Evolutionary conservation across 2,888 invertebrate genomes (phyloP).

Genomic region (Ophion ventricosus): DNA sequence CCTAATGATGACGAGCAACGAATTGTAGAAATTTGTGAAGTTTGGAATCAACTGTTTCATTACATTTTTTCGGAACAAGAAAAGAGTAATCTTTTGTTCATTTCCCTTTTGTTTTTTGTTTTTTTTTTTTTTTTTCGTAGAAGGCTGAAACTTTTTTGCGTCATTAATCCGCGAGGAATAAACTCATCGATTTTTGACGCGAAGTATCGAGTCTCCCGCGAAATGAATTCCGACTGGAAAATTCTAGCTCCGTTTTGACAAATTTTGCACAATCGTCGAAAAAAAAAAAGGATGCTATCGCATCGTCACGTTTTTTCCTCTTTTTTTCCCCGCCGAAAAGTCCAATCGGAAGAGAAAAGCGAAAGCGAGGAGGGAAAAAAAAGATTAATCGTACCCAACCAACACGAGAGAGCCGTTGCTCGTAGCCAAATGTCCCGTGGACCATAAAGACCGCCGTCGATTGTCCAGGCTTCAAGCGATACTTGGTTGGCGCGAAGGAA

Average conservation of each 20-base stretch:
- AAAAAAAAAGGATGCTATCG: not conserved
- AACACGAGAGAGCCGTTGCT: slow-evolving; percentile 73
- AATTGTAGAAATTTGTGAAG: slow-evolving; percentile 37
- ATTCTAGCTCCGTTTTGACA: not conserved
- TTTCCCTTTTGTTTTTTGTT: slow-evolving; percentile 71
- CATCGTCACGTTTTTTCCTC: not conserved
- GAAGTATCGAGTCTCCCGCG: not conserved
- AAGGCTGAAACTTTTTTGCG: too few species aligned
- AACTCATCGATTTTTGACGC: not conserved
- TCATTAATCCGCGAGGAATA: too few species aligned
- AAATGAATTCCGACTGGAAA: not conserved
- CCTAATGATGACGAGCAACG: slow-evolving; percentile 65
- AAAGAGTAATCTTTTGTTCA: slow-evolving; percentile 67
- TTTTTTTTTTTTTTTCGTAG: not conserved
- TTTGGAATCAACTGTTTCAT: too few species aligned
- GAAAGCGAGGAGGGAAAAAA: slow-evolving; percentile 61
- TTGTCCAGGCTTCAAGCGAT: slow-evolving; percentile 65
- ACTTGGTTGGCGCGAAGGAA: slow-evolving; percentile 15
- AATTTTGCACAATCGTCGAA: not conserved
- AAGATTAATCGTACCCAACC: slow-evolving; percentile 25
- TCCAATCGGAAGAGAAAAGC: not conserved
- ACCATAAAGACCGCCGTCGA: slow-evolving; percentile 78
- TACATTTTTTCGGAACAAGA: too few species aligned
- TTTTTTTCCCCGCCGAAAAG: slow-evolving; percentile 1
- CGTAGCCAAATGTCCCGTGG: slow-evolving; percentile 81